Conservation (phyloP, 2,888 invertebrate genomes). For the Noctua fimbriata region DNA sequence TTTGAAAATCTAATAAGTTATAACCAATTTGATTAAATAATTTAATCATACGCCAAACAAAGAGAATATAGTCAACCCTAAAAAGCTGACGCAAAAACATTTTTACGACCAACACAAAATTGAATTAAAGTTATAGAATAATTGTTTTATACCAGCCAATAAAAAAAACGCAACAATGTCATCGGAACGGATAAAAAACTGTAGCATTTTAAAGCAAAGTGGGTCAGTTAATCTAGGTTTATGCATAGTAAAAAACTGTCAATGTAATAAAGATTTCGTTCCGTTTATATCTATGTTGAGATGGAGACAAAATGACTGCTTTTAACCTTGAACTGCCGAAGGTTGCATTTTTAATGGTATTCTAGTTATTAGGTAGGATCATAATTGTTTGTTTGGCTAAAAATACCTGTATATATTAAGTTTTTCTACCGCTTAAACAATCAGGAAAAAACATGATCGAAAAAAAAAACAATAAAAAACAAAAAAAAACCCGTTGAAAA, state of each 20-base stretch:
- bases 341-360: background rate
- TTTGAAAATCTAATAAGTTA: background rate
- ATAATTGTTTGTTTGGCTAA: background rate
- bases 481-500: slow-evolving; percentile 16
- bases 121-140: slow-evolving; percentile 35
- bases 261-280: slow-evolving; percentile 46
- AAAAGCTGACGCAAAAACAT: slow-evolving; percentile 21
- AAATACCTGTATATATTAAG: background rate
- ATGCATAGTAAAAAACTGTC: slow-evolving; percentile 59
- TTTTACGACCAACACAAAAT: slow-evolving; percentile 35
- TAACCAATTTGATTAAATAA: background rate
- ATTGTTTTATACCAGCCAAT: slow-evolving; percentile 52
- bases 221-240: slow-evolving; percentile 63
- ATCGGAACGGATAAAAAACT: slow-evolving; percentile 55
- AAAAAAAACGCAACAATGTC: slow-evolving; percentile 62
- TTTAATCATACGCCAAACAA: background rate
- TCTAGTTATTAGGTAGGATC: background rate
- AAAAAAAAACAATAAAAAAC: background rate
- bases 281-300: slow-evolving; percentile 15
- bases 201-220: slow-evolving; percentile 44
- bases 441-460: background rate
- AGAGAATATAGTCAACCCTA: slow-evolving; percentile 26
- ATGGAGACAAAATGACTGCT: slow-evolving; percentile 8
- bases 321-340: background rate
- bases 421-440: background rate